Evolutionary conservation across 2,797 vertebrate genomes (phyloP), one percentile per base, ranked within the genome.

Genomic region (Galago senegalensis): DNA sequence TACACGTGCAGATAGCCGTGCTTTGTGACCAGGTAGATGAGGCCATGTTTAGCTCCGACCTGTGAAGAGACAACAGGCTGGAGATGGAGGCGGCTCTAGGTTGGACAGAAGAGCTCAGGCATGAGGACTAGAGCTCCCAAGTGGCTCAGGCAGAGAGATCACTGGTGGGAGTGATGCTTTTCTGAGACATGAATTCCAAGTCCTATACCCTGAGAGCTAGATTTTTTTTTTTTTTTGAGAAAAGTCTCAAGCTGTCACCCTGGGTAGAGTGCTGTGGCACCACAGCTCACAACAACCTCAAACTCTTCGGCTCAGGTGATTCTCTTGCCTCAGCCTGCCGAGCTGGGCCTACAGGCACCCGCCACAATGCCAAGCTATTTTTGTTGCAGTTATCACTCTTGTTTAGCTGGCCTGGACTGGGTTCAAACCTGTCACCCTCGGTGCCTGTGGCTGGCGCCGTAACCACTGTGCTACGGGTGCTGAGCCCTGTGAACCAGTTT

Each of bases 1-100:
- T 99, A 99, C 98, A 99, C 98, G 97, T 99, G 99, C 95, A 99
- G 99, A 98, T 99, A 99, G 70, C 99, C 99, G n/a, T 99, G 99
- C 97, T 99, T 99, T 0, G 99, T 99, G 97, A 99, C 99, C 97
- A 99, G 98, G 98, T 99, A 99, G 98, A 99, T 99, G 43, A 99
- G 99, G 12, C 99, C 99, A 4, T 99, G 99, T 94, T 99, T 99
- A 75, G 97, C 95, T 85, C 99, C 99, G 97, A 99, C 99, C 99
- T 99, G 97, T 37, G 87, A 95, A 97, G 96, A 94, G 53, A 69
- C 4, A 25, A 83, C n/a, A 49, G 79, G 17, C 21, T 29, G 27
- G 17, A 16, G 72, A 80, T 29, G 49, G 46, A 67, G 20, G 23
- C 53, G 11, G 34, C 27, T 37, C 18, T 23, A 63, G 20, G n/a